Base-by-base conservation (phyloP, 2,888 invertebrate species). In the Sarcophaga variegata region DNA sequence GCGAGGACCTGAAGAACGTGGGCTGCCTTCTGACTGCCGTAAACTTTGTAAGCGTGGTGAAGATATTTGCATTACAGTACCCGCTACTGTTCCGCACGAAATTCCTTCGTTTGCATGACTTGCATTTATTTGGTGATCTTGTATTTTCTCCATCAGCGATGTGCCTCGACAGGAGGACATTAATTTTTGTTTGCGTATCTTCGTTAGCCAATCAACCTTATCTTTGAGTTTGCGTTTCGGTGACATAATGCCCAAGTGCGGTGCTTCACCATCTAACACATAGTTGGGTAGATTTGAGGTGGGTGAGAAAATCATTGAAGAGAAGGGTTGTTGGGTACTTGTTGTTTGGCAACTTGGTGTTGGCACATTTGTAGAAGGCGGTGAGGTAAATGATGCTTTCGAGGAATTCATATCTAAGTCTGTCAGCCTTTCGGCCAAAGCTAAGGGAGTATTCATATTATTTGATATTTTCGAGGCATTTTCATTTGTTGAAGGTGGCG, bases 241-340 rank as follows among this genome's bases (percentile, higher is more conserved):
- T 0, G 97, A 97, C 94, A 95, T 95, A 11, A 92, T 90, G 62
- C 95, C 93, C 76, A 96, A 91, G 92, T 97, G 97, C 0, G 97
- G 97, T 0, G 97, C 97, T 60, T 95, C 96, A 0, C 97, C 97
- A 89, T 96, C 95, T 17, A 96, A 89, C 0, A 97, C 96, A 90
- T 95, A 97, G 93, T 97, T 96, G 0, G 97, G 97, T 85, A 97
- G 92, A 91, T 97, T 95, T 20, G 94, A 94, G 0, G 96, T 96
- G 0, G 96, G 96, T 2, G 96, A 95, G 71, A 94, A 94, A 90
- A 89, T 93, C 87, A 88, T 92, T 86, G 88, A 92, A 25, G 90
- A 84, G 8, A 89, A 83, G 0, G 88, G 76, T 45, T 82, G 60
- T 54, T 67, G 88, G 69, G 67, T 79, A 60, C 67, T 91, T 88